Percentiles rank a stretch among this genome's conserved stretches.
Evolutionary conservation across 2,888 invertebrate species (phyloP).

Genomic region (Drosophila incognita): DNA sequence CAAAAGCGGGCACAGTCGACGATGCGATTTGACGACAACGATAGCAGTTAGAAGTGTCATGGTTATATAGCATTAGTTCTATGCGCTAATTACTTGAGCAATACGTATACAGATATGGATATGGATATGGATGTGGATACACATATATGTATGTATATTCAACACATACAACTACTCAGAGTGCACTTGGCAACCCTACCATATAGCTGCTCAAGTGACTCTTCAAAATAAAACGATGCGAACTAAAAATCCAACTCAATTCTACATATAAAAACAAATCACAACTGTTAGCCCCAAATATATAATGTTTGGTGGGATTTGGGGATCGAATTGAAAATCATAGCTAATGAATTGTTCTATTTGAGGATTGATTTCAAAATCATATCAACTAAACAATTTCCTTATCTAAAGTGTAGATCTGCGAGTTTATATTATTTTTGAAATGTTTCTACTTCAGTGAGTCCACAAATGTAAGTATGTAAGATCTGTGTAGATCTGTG

Average conservation of each 20-base stretch:
- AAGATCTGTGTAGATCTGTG: background rate
- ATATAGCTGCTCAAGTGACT: background rate
- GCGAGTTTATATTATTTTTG: too few species aligned
- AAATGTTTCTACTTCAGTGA: background rate
- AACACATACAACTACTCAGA: background rate
- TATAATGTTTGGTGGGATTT: too few species aligned
- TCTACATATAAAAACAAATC: background rate
- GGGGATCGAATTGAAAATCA: background rate
- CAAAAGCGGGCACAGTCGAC: conserved; percentile 56
- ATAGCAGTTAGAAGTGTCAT: conserved; percentile 70
- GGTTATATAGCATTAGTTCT: conserved; percentile 68
- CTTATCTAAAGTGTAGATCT: too few species aligned
- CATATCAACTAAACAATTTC: background rate
- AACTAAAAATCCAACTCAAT: background rate
- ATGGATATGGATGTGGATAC: background rate
- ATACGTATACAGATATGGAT: background rate
- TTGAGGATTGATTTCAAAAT: background rate
- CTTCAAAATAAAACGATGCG: background rate
- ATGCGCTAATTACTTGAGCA: conserved; percentile 22
- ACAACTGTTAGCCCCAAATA: too few species aligned
- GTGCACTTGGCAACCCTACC: conserved; percentile 18
- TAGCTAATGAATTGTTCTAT: too few species aligned
- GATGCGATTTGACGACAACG: conserved; percentile 68
- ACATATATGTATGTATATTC: background rate
- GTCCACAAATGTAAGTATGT: background rate